Conservation (phyloP, 2,888 invertebrate species). For the Sycophila texana region DNA sequence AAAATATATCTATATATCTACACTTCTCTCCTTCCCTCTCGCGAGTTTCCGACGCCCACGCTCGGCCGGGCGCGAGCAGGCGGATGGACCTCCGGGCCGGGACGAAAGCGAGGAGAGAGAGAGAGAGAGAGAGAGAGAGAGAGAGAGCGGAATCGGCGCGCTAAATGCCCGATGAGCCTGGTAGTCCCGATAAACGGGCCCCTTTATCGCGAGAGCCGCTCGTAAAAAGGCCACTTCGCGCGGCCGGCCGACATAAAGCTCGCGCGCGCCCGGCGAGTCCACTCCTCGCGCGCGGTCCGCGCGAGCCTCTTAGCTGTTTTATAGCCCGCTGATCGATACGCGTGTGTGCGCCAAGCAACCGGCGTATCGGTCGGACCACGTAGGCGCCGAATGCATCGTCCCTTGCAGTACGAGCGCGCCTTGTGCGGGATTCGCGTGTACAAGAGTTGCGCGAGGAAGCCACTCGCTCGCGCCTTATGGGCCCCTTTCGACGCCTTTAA, state of each 20-base stretch:
- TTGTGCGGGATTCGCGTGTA: neutral
- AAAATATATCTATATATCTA: too few relatives aligned
- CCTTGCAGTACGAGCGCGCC: neutral
- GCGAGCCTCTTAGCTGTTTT: slow-evolving; percentile 46
- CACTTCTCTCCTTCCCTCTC: slow-evolving; percentile 23
- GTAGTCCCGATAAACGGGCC: slow-evolving; percentile 63
- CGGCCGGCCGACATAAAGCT: slow-evolving; percentile 56
- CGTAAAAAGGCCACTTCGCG: slow-evolving; percentile 59
- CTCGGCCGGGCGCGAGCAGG: slow-evolving; percentile 60
- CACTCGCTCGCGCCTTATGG: neutral
- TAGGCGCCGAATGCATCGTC: slow-evolving; percentile 31
- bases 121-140: neutral
- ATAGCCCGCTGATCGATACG: slow-evolving; percentile 57
- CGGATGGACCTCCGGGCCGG: slow-evolving; percentile 61
- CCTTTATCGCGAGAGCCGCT: slow-evolving; percentile 61
- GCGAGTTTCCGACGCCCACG: slow-evolving; percentile 61
- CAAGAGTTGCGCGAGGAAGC: neutral
- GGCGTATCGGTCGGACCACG: neutral
- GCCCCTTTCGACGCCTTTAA: slow-evolving; percentile 7
- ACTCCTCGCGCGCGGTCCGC: slow-evolving; percentile 23
- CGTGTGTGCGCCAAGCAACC: slow-evolving; percentile 47
- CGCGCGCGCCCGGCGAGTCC: slow-evolving; percentile 52
- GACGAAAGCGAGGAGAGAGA: slow-evolving; percentile 14
- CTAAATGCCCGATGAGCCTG: slow-evolving; percentile 57
- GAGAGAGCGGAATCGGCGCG: slow-evolving; percentile 23